phyloP scores from a whole-genome alignment of 2,797 vertebrate species.

The Okamejei kenojei region DNA sequence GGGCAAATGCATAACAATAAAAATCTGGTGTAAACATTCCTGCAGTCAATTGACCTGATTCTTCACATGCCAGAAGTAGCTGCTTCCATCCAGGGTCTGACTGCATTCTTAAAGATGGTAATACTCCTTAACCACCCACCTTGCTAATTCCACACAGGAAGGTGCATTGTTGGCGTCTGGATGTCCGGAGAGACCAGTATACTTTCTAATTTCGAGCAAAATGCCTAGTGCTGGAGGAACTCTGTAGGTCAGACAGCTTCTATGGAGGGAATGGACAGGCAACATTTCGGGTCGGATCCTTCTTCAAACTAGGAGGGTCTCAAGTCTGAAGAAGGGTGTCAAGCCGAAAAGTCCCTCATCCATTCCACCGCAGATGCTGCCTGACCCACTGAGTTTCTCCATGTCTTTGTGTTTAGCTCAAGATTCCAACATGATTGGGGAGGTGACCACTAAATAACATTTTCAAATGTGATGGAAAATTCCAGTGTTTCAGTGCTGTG shows the following conservation, averaged over 20 bases:
- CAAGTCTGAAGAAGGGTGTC: too few relatives aligned
- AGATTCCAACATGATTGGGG: background rate
- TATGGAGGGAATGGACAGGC: too few relatives aligned
- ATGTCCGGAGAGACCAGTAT: background rate
- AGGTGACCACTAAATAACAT: background rate
- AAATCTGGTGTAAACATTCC: background rate
- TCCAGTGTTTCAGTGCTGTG: background rate
- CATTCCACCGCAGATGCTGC: too few relatives aligned
- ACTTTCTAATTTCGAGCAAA: background rate
- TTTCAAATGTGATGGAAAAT: background rate
- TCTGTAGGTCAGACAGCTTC: too few relatives aligned
- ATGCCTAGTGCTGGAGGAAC: too few relatives aligned
- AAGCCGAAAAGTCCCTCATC: too few relatives aligned
- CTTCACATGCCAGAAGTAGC: background rate
- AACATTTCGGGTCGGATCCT: too few relatives aligned
- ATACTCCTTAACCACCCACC: background rate
- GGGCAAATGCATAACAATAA: too few relatives aligned
- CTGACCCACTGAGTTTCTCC: too few relatives aligned
- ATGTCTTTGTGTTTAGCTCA: too few relatives aligned
- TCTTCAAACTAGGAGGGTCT: too few relatives aligned
- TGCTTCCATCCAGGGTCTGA: background rate
- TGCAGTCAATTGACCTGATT: background rate
- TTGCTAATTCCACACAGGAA: background rate
- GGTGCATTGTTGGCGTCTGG: background rate
- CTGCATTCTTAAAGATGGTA: background rate